Evolutionary conservation across 2,797 vertebrate species (phyloP).

Genomic region (Onychomys arenicola): DNA sequence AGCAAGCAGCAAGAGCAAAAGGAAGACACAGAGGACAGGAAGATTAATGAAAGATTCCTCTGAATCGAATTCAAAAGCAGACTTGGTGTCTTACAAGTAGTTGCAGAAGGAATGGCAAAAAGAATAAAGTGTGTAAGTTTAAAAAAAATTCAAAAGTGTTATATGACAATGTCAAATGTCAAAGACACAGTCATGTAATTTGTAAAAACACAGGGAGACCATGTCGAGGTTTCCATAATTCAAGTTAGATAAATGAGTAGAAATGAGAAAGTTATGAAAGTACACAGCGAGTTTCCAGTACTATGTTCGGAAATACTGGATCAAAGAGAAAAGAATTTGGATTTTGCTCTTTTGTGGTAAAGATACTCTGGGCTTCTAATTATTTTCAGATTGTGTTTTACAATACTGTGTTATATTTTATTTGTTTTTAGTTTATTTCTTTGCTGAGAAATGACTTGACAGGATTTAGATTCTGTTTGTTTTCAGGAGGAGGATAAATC

Average conservation of each 20-base stretch:
- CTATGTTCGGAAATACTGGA: background rate
- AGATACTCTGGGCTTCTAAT: background rate
- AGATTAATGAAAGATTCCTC: background rate
- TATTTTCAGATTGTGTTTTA: background rate
- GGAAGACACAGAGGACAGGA: background rate
- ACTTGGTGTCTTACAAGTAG: background rate
- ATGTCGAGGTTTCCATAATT: background rate
- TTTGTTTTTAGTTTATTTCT: conserved; percentile 33
- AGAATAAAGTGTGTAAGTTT: background rate
- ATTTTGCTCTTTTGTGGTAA: background rate
- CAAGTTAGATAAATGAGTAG: background rate
- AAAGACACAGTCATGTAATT: background rate
- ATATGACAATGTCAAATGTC: background rate
- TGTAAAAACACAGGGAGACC: background rate
- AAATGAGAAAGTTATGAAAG: conserved; percentile 10
- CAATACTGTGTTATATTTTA: background rate
- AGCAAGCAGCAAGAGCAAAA: background rate
- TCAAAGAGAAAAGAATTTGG: background rate
- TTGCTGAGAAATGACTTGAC: background rate
- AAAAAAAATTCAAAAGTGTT: conserved; percentile 13
- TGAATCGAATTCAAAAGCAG: background rate
- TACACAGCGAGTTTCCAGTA: background rate
- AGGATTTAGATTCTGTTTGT: conserved; percentile 18
- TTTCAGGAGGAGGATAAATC: background rate
- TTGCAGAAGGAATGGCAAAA: background rate